Evolutionary conservation across 2,888 invertebrate genomes (phyloP), one percentile per base, ranked within the genome.

Genomic region (Mantis religiosa): DNA sequence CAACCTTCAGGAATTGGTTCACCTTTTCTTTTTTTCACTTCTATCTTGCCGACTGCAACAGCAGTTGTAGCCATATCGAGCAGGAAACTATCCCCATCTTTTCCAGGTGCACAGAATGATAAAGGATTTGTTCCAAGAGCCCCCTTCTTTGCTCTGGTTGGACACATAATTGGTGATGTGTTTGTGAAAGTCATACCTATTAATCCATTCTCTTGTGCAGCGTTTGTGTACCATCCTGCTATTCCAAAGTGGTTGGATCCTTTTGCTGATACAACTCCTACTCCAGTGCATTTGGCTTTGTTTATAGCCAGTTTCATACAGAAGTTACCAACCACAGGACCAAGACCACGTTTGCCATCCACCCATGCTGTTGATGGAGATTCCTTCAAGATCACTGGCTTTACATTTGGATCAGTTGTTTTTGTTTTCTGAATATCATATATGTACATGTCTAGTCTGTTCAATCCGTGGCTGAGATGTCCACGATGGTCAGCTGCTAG

Each of bases 51-150:
- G 27, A 98, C 95, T 4, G 99, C 98, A 0, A 98, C 98, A 0
- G 98, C 96, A 0, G 98, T 97, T 0, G 99, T 98, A 0, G 99
- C 99, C 98, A 99, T 99, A 92, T 99, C 99, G 89, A 99, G 93
- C 12, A 98, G 95, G 93, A 98, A 98, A 54, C 95, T 94, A 92
- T 98, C 98, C 0, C 95, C 95, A n/a, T 95, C 93, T 6, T 94
- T 93, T 0, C 94, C 96, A 1, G 96, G 96, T 0, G 98, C 98
- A 0, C 97, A 98, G n/a, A 98, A 93, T 0, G 97, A 94, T 25
- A 99, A 90, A 0, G 99, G 99, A 93, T 99, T 99, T 0, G 98
- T 98, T 7, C 99, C 98, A 12, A 99, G 93, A 0, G 96, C 96
- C 1, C 96, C 94, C 94, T 96, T 93, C 93, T 95, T 97, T 91